Conservation (phyloP, 2,888 invertebrate genomes). For the Idaea biselata region DNA sequence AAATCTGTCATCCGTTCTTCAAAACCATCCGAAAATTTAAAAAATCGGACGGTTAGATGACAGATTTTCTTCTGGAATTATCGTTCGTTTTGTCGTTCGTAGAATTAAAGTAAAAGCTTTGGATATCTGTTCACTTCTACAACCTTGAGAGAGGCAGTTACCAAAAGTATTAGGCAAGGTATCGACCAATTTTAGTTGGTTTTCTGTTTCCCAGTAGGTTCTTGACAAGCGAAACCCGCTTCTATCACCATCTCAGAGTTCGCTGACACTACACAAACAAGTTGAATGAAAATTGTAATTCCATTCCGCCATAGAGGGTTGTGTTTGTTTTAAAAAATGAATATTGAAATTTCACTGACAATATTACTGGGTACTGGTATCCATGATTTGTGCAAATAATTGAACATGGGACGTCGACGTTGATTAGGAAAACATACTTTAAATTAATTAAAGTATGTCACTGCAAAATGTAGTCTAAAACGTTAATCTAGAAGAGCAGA, state of each 20-base stretch:
- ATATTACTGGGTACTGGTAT: constrained; percentile 17
- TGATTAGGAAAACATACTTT: neutral
- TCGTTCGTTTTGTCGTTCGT: no score
- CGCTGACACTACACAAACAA: constrained; percentile 42
- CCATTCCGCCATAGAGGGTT: constrained; percentile 31
- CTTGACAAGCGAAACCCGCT: constrained; percentile 15
- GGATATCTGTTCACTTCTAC: no score
- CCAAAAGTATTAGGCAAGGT: no score
- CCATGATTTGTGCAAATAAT: constrained; percentile 7
- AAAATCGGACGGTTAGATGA: no score
- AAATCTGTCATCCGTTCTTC: no score
- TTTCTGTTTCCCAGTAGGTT: constrained; percentile 11
- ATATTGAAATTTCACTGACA: constrained; percentile 36
- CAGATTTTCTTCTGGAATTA: no score
- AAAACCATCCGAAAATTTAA: no score
- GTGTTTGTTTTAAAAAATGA: constrained; percentile 45
- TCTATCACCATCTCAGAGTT: constrained; percentile 17
- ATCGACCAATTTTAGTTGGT: neutral
- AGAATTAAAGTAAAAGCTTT: no score
- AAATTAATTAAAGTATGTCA: no score
- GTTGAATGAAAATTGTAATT: constrained; percentile 55
- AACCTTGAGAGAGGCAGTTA: no score
- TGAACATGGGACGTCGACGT: neutral
- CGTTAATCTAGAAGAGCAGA: no score
- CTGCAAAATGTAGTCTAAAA: no score